A percentile compares a stretch with the other conserved stretches of the same genome.
These are phyloP conservation scores for Pelosia muscerda DNA, from an alignment of 2,888 invertebrate species.

Conservation along the genomic window DNA sequence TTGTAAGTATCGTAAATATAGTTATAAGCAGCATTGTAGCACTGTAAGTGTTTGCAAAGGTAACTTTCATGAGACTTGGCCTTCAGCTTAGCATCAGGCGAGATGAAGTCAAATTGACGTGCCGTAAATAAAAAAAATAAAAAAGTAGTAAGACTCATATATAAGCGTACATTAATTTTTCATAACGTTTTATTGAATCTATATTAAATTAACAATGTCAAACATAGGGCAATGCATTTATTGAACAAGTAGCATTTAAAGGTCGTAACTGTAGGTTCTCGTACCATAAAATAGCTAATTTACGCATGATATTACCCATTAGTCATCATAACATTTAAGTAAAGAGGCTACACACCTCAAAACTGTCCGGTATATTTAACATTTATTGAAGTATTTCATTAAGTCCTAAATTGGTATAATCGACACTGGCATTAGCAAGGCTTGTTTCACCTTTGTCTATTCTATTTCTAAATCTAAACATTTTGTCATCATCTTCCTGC, in stretches of 20 bases:
- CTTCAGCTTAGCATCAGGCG: too few species aligned
- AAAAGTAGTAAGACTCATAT: too few species aligned
- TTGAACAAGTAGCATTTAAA: constrained; percentile 61
- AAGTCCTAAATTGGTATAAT: constrained; percentile 27
- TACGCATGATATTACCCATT: constrained; percentile 26
- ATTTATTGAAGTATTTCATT: not conserved
- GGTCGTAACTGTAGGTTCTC: constrained; percentile 38
- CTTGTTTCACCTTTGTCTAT: not conserved
- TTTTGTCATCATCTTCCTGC: not conserved
- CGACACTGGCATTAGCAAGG: constrained; percentile 19
- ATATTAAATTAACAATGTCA: constrained; percentile 28
- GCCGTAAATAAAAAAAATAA: too few species aligned
- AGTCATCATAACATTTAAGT: constrained; percentile 22
- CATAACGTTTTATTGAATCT: constrained; percentile 9
- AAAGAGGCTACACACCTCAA: constrained; percentile 21
- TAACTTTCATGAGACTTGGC: too few species aligned
- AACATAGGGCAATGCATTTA: constrained; percentile 46
- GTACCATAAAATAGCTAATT: constrained; percentile 32
- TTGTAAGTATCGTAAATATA: too few species aligned
- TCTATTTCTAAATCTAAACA: too few species aligned
- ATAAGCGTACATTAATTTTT: constrained; percentile 9
- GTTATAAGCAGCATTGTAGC: too few species aligned
- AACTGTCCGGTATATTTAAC: not conserved
- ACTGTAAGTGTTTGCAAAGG: too few species aligned
- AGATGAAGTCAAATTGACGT: too few species aligned